phyloP scores from a whole-genome alignment of 2,797 vertebrate genomes.

The Hybognathus amarus region DNA sequence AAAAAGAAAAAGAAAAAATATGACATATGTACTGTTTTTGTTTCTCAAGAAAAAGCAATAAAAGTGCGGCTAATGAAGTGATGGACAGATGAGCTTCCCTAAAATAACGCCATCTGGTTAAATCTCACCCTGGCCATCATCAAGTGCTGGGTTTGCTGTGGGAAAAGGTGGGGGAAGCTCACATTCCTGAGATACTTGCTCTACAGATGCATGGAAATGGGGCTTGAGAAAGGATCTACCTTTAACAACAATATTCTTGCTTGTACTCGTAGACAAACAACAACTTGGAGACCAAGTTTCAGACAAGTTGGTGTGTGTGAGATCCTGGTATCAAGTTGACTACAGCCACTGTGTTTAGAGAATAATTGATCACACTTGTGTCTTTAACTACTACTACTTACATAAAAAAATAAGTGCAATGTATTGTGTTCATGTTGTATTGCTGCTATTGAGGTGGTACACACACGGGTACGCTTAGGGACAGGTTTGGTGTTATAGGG shows the following conservation, averaged over 20 bases:
- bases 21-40: neutral
- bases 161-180: constrained; percentile 52
- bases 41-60: neutral
- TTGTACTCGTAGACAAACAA: constrained; percentile 34
- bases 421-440: neutral
- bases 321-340: neutral
- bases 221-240: constrained; percentile 42
- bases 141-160: constrained; percentile 50
- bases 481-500: neutral
- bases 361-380: neutral
- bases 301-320: neutral
- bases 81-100: constrained; percentile 33
- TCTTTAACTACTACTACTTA: neutral
- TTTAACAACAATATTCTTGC: constrained; percentile 39
- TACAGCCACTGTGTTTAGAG: neutral
- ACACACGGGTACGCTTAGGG: neutral
- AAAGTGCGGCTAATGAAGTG: neutral
- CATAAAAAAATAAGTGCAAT: neutral
- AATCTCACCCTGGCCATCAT: constrained; percentile 57
- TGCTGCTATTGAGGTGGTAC: neutral
- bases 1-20: too few species aligned
- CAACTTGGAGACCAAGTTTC: neutral
- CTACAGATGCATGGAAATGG: constrained; percentile 43
- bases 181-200: constrained; percentile 66
- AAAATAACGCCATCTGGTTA: constrained; percentile 64